Evolutionary conservation across 2,888 invertebrate species (phyloP).

Genomic region (Hirtodrosophila alboralis): DNA sequence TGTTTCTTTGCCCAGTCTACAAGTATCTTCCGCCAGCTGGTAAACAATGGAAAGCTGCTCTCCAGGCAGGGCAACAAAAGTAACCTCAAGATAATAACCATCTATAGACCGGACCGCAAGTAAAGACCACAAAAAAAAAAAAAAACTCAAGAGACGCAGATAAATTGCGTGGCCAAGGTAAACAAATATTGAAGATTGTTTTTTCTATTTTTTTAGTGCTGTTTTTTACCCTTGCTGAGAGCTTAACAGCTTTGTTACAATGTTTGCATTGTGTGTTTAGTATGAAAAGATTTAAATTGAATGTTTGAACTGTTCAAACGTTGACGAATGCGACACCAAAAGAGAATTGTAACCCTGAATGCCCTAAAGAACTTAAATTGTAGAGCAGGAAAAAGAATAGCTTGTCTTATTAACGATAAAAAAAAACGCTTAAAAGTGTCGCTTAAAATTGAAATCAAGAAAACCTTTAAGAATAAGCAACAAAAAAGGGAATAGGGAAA

Average conservation of each 20-base stretch:
- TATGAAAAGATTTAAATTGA: slow-evolving; percentile 1
- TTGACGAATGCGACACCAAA: background rate
- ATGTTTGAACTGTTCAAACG: background rate
- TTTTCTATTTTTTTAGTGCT: slow-evolving; percentile 2
- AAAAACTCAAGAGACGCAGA: slow-evolving; percentile 28
- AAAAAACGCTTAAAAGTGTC: too few species aligned
- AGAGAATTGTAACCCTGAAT: background rate
- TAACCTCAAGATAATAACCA: slow-evolving; percentile 49
- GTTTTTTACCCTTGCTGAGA: slow-evolving; percentile 33
- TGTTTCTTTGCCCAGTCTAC: slow-evolving; percentile 51
- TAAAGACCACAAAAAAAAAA: slow-evolving; percentile 3
- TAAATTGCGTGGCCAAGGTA: slow-evolving; percentile 60
- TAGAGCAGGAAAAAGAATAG: too few species aligned
- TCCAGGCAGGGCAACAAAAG: slow-evolving; percentile 36
- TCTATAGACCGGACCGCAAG: slow-evolving; percentile 28
- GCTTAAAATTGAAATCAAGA: too few species aligned
- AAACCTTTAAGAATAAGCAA: too few species aligned
- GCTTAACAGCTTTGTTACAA: slow-evolving; percentile 19
- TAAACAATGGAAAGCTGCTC: slow-evolving; percentile 52
- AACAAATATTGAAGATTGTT: slow-evolving; percentile 39
- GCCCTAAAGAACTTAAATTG: too few species aligned
- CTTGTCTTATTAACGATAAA: too few species aligned
- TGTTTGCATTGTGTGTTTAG: slow-evolving; percentile 25
- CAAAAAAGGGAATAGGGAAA: too few species aligned
- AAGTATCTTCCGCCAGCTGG: slow-evolving; percentile 23